Percentiles rank a stretch among this genome's conserved stretches.
These are phyloP conservation scores for Leptinotarsa juncta DNA, from an alignment of 2,888 invertebrate species.

Conservation along the genomic window DNA sequence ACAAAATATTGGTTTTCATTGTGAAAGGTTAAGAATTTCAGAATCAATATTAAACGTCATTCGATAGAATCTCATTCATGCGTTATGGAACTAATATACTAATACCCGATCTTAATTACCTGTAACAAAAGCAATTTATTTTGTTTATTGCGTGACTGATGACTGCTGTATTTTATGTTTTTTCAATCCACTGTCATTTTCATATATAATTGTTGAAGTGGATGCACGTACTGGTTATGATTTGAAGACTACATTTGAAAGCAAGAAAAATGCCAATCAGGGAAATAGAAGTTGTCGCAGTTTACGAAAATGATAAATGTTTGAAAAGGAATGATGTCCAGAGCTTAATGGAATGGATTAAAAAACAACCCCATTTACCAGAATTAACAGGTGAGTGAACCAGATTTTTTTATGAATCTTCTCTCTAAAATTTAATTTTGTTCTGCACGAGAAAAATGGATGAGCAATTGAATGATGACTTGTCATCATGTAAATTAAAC, in stretches of 20 bases:
- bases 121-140: not conserved
- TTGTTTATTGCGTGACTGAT: not conserved
- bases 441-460: too few relatives aligned
- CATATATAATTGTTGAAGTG: not conserved
- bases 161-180: not conserved
- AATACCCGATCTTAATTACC: not conserved
- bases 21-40: too few relatives aligned
- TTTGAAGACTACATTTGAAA: not conserved
- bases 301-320: conserved; percentile 72
- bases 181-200: not conserved
- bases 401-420: not conserved
- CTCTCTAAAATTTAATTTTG: too few relatives aligned
- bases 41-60: not conserved
- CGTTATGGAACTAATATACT: not conserved
- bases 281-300: conserved; percentile 65
- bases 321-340: conserved; percentile 70
- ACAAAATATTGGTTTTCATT: too few relatives aligned
- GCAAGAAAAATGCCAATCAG: conserved; percentile 32
- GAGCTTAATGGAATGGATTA: conserved; percentile 73
- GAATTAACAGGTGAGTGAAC: conserved; percentile 66
- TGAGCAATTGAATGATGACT: too few relatives aligned
- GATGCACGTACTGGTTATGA: not conserved
- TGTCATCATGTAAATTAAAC: too few relatives aligned
- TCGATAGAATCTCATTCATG: not conserved
- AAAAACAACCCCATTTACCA: conserved; percentile 77